phyloP scores from a whole-genome alignment of 37 sponge, comb jelly and placozoan genomes.

The Theonella swinhoei region DNA sequence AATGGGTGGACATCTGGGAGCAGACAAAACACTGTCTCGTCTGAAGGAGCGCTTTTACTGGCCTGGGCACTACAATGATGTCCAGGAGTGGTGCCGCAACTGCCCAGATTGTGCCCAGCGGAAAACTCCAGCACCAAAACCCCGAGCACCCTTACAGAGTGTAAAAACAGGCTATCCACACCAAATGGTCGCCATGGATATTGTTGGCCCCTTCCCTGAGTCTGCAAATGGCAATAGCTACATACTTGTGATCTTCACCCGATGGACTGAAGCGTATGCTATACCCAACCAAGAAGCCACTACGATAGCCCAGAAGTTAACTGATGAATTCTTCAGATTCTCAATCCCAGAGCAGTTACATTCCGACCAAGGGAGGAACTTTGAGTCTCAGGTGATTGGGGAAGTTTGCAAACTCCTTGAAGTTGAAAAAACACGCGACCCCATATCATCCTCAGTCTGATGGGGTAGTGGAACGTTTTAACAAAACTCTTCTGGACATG shows the following conservation, averaged over 20 bases:
- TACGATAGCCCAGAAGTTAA: constrained; percentile 16
- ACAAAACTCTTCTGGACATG: constrained; percentile 21
- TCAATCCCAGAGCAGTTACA: constrained; percentile 22
- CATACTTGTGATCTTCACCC: constrained; percentile 29
- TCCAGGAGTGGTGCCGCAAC: not conserved
- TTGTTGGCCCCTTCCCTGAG: constrained; percentile 17
- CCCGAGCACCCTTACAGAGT: constrained; percentile 9
- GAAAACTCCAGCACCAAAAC: constrained; percentile 1
- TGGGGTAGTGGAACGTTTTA: constrained; percentile 21
- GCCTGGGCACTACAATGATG: no score
- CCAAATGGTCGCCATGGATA: constrained; percentile 22
- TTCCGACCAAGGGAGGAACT: constrained; percentile 35
- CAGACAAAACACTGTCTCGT: not conserved
- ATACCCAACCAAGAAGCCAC: constrained; percentile 25
- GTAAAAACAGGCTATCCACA: constrained; percentile 1
- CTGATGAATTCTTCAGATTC: constrained; percentile 17
- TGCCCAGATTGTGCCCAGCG: constrained; percentile 12
- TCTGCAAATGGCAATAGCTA: constrained; percentile 8
- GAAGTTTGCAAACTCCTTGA: constrained; percentile 12
- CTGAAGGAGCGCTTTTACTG: no score
- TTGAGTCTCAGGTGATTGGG: constrained; percentile 2
- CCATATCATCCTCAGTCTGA: constrained; percentile 37
- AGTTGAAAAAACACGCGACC: constrained; percentile 3
- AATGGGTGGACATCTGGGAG: constrained; percentile 13
- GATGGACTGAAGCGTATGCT: constrained; percentile 37